A percentile compares a stretch with the other conserved stretches of the same genome.
Evolutionary conservation across 2,888 invertebrate species (phyloP).

Genomic region (Aphrophora alni): DNA sequence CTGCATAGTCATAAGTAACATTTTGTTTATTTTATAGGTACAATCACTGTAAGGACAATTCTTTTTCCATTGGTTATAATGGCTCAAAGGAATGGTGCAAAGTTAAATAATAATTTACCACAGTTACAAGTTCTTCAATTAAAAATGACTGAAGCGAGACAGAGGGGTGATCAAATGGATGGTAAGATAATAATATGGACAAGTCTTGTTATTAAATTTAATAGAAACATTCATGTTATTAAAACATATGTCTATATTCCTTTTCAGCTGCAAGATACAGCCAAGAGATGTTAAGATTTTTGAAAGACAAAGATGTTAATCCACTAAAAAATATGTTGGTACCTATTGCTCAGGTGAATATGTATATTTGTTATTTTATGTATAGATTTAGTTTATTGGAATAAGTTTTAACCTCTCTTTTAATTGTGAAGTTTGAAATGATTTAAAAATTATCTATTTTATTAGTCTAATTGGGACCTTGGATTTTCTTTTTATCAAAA

Average conservation of each 20-base stretch:
- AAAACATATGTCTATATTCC: slow-evolving; percentile 33
- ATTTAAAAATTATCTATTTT: too few relatives aligned
- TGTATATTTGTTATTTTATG: background rate
- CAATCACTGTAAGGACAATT: slow-evolving; percentile 72
- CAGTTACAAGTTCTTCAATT: slow-evolving; percentile 80
- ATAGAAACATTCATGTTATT: background rate
- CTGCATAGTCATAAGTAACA: too few relatives aligned
- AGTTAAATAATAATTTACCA: slow-evolving; percentile 87
- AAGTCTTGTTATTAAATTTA: background rate
- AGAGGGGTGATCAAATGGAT: slow-evolving; percentile 80
- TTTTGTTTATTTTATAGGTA: slow-evolving; percentile 72
- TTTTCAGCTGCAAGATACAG: slow-evolving; percentile 70
- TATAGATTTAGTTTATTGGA: too few relatives aligned
- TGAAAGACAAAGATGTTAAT: slow-evolving; percentile 82
- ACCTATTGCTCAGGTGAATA: slow-evolving; percentile 74
- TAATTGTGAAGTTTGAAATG: too few relatives aligned
- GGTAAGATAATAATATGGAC: slow-evolving; percentile 55
- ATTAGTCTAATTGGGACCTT: too few relatives aligned
- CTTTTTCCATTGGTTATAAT: slow-evolving; percentile 88
- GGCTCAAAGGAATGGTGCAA: slow-evolving; percentile 79
- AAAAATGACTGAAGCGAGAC: slow-evolving; percentile 86
- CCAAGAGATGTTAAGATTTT: slow-evolving; percentile 80
- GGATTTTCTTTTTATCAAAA: too few relatives aligned
- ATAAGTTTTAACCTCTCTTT: too few relatives aligned
- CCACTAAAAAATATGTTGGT: slow-evolving; percentile 80